Conservation (phyloP, 2,113 vertebrate species). For the Crotalus viridis region DNA sequence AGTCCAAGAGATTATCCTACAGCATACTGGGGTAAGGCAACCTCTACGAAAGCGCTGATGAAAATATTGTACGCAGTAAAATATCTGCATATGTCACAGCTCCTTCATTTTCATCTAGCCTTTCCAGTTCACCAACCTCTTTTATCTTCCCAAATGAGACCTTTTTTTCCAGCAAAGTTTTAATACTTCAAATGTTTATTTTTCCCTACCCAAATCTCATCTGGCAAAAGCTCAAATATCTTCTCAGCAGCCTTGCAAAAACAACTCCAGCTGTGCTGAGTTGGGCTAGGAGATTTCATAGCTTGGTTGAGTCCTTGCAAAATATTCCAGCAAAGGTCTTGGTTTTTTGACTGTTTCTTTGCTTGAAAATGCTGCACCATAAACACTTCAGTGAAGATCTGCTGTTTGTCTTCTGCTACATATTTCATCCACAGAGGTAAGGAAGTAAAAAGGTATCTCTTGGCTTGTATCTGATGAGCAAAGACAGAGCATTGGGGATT, state of each 20-base stretch:
- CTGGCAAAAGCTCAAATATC: conserved; percentile 84
- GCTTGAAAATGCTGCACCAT: conserved; percentile 78
- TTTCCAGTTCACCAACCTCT: neutral
- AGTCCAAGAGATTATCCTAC: neutral
- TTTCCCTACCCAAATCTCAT: conserved; percentile 79
- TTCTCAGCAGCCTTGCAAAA: conserved; percentile 79
- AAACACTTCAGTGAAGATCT: conserved; percentile 77
- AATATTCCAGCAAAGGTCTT: conserved; percentile 70
- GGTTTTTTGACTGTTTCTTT: conserved; percentile 37
- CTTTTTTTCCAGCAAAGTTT: neutral
- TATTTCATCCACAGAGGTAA: conserved; percentile 88
- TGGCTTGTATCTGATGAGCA: conserved; percentile 73
- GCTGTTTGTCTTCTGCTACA: conserved; percentile 86
- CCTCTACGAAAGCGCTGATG: neutral
- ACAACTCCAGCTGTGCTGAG: conserved; percentile 81
- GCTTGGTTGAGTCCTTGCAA: conserved; percentile 82
- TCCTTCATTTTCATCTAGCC: neutral
- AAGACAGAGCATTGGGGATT: conserved; percentile 14
- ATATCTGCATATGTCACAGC: neutral
- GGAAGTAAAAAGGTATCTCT: conserved; percentile 76
- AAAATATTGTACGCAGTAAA: neutral
- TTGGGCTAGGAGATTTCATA: conserved; percentile 84
- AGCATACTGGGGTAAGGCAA: neutral
- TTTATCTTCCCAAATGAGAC: neutral
- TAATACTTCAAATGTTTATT: conserved; percentile 60